Evolutionary conservation across 2,888 invertebrate genomes (phyloP).

Genomic region (Cephonodes hylas): DNA sequence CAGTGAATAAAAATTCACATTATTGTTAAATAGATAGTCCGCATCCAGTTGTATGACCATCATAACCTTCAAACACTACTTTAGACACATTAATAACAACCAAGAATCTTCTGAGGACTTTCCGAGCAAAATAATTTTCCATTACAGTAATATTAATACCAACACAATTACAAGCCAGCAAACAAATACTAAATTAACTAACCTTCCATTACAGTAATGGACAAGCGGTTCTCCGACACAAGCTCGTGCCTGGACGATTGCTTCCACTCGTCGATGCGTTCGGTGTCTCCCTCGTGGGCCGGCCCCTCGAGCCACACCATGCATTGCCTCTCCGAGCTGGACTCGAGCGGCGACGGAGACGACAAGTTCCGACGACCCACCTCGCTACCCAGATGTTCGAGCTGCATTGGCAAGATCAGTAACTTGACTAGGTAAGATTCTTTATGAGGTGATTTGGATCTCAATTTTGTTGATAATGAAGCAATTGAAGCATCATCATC

Average conservation of each 20-base stretch:
- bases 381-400: constrained; percentile 84
- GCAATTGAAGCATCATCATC: too few relatives aligned
- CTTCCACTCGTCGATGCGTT: constrained; percentile 65
- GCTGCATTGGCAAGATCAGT: constrained; percentile 89
- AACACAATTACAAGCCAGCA: too few relatives aligned
- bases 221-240: constrained; percentile 74
- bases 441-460: not conserved
- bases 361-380: constrained; percentile 69
- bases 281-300: constrained; percentile 70
- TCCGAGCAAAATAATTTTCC: too few relatives aligned
- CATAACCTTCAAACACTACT: too few relatives aligned
- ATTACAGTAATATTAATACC: too few relatives aligned
- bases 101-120: too few relatives aligned
- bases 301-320: constrained; percentile 70
- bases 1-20: too few relatives aligned
- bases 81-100: too few relatives aligned
- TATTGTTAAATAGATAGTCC: too few relatives aligned
- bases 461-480: too few relatives aligned
- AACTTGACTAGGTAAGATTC: constrained; percentile 79
- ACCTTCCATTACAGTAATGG: constrained; percentile 50
- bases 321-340: constrained; percentile 73
- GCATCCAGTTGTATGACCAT: too few relatives aligned
- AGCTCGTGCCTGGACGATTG: constrained; percentile 72
- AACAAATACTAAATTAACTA: not conserved
- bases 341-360: constrained; percentile 67